Evolutionary conservation across 2,888 invertebrate genomes (phyloP), one percentile per base, ranked within the genome.

Genomic region (Deilephila elpenor): DNA sequence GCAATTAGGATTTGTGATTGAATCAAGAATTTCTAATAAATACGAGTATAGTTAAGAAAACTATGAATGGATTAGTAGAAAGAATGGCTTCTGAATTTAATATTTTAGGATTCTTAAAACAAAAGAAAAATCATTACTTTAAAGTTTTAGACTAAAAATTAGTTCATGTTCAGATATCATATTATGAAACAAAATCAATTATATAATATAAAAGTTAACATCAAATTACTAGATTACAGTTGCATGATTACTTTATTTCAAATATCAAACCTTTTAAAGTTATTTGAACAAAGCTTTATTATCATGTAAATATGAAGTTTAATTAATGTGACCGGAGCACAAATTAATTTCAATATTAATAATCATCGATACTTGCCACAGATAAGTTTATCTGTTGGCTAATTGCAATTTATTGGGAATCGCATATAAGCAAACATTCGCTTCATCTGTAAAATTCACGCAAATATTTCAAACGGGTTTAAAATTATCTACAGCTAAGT

Each of bases 361-460:
- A 89, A 88, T 89, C 86, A 86, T 85, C 86, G 51, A 67, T 67
- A 67, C 67, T 7, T 44, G 17, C 25, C 20, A 83, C 83, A 84
- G 84, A 86, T 83, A 82, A 84, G 83, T 88, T 89, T 90, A 85
- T 88, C 88, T 88, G 88, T 17, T 51, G 34, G 67, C 86, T 90
- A 89, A 87, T 89, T 89, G 83, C 87, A 87, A 89, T 91, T 89
- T 86, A 89, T 87, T 85, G 84, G 37, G 51, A 51, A 25, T 51
- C 8, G 20, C 20, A 19, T 19, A 19, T 34, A 51, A 6, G 67
- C 44, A 51, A 67, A 51, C 25, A 67, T 67, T 67, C 20, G 44
- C 11, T 44, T 20, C 25, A 67, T 67, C 44, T 44, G 25, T 25
- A 25, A 20, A 17, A 5, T 25, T 51, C 20, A 14, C 4, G 29